Evolutionary conservation across 2,113 vertebrate genomes (phyloP).

Genomic region (Hepsetus odoe): DNA sequence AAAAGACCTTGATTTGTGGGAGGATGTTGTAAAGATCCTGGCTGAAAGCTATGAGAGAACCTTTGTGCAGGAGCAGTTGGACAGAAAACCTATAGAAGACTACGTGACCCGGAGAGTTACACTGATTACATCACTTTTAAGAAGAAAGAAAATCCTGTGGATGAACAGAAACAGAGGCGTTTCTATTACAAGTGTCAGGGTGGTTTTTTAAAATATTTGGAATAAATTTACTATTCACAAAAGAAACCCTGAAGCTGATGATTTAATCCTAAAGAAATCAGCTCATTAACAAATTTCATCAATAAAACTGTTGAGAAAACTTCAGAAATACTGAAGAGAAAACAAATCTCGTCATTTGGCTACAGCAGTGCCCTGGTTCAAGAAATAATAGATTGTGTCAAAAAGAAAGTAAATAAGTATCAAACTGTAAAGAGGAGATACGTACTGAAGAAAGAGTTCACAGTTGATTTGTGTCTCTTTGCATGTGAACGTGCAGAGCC

Average conservation of each 20-base stretch:
- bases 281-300: background rate
- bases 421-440: conserved; percentile 7
- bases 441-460: conserved; percentile 51
- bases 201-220: background rate
- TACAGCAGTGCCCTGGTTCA: conserved; percentile 50
- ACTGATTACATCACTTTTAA: too few species aligned
- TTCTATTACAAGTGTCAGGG: background rate
- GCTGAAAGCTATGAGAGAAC: too few species aligned
- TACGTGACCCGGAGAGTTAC: conserved; percentile 6
- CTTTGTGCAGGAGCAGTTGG: too few species aligned
- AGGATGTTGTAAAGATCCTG: too few species aligned
- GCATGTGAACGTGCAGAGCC: too few species aligned
- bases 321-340: background rate
- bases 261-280: background rate
- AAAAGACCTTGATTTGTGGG: too few species aligned
- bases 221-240: background rate
- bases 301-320: background rate
- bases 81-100: background rate
- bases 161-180: too few species aligned
- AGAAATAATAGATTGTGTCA: conserved; percentile 63
- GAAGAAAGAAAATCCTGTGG: too few species aligned
- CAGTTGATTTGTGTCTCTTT: background rate
- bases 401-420: background rate
- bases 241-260: background rate
- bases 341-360: conserved; percentile 20